A percentile compares a stretch with the other conserved stretches of the same genome.
Conservation (phyloP, 2,797 vertebrate genomes). For the Anniella stebbinsi region DNA sequence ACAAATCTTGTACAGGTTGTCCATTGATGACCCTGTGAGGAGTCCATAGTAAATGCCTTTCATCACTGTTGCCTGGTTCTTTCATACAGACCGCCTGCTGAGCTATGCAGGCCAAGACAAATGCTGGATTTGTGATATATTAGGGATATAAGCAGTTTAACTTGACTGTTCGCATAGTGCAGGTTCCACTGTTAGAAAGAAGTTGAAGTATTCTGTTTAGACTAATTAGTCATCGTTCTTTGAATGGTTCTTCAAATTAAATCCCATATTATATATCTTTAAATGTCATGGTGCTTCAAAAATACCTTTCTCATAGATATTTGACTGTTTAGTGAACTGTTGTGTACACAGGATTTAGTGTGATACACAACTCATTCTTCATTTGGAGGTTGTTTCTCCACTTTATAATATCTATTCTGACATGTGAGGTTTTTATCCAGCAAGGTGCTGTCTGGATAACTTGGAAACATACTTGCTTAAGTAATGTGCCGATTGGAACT, state of each 20-base stretch:
- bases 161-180: slow-evolving; percentile 35
- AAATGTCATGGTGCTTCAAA: background rate
- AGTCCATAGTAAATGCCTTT: slow-evolving; percentile 84
- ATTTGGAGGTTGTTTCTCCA: slow-evolving; percentile 39
- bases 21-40: slow-evolving; percentile 81
- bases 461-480: slow-evolving; percentile 75
- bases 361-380: slow-evolving; percentile 32
- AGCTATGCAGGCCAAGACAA: slow-evolving; percentile 67
- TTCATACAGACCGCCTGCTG: slow-evolving; percentile 75
- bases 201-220: slow-evolving; percentile 37
- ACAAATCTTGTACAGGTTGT: slow-evolving; percentile 89
- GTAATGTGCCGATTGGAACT: slow-evolving; percentile 80
- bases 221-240: background rate
- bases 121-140: slow-evolving; percentile 61
- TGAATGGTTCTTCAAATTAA: background rate
- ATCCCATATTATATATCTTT: background rate
- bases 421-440: slow-evolving; percentile 42
- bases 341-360: slow-evolving; percentile 31
- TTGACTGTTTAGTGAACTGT: slow-evolving; percentile 9
- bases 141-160: slow-evolving; percentile 44
- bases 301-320: background rate
- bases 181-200: slow-evolving; percentile 47
- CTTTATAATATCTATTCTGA: slow-evolving; percentile 49
- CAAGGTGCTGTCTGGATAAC: slow-evolving; percentile 64
- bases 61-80: slow-evolving; percentile 80